phyloP scores from a whole-genome alignment of 2,797 vertebrate species.

The Channallabes apus region DNA sequence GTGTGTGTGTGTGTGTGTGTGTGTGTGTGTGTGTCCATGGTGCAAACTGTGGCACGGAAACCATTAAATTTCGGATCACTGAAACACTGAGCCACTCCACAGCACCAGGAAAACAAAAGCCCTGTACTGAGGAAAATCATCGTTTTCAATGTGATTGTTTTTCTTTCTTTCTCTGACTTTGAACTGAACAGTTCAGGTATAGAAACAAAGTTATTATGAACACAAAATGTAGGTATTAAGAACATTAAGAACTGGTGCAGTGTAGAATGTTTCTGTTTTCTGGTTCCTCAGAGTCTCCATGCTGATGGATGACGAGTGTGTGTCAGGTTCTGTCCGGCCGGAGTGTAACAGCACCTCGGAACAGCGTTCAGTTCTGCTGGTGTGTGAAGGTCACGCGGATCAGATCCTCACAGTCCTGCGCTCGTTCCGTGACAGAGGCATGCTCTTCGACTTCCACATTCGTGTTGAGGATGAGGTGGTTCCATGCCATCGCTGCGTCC shows the following conservation, averaged over 20 bases:
- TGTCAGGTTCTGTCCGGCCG: conserved; percentile 20
- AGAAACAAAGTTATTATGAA: too few species aligned
- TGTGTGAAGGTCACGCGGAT: conserved; percentile 86
- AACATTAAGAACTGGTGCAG: neutral
- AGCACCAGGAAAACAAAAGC: too few species aligned
- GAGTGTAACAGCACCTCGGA: conserved; percentile 76
- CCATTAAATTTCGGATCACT: too few species aligned
- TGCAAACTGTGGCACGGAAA: too few species aligned
- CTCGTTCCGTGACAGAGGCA: conserved; percentile 85
- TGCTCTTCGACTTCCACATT: conserved; percentile 92
- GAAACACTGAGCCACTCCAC: too few species aligned
- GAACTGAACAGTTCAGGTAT: neutral
- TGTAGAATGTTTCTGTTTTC: neutral
- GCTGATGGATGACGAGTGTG: conserved; percentile 70
- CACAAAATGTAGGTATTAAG: neutral
- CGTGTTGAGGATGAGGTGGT: conserved; percentile 83
- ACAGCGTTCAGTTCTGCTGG: conserved; percentile 76
- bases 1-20: too few species aligned
- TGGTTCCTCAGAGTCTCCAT: conserved; percentile 21
- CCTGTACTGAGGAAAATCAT: too few species aligned
- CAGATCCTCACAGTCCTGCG: conserved; percentile 85
- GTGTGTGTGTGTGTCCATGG: too few species aligned
- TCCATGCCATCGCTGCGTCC: conserved; percentile 92
- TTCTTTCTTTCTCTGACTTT: too few species aligned
- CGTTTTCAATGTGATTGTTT: too few species aligned